A percentile compares a stretch with the other conserved stretches of the same genome.
These are phyloP conservation scores for Megaleporinus macrocephalus DNA, from an alignment of 2,113 vertebrate genomes.

Conservation along the genomic window DNA sequence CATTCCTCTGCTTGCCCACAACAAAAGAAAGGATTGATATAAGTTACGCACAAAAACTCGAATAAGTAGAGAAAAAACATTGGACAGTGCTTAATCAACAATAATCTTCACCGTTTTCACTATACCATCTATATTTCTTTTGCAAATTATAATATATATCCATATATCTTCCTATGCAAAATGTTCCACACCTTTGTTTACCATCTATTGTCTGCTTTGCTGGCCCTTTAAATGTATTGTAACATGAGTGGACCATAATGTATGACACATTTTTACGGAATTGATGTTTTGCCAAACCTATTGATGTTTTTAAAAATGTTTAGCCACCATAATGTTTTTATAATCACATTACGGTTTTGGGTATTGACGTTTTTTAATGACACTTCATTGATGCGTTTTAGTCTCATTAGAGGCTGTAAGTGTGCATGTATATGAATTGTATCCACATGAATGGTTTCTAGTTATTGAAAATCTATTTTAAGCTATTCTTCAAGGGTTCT, in stretches of 20 bases:
- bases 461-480: conserved; percentile 32
- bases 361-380: conserved; percentile 49
- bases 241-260: conserved; percentile 15
- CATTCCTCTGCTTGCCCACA: conserved; percentile 18
- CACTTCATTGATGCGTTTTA: conserved; percentile 34
- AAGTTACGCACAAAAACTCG: neutral
- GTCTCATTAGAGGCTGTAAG: conserved; percentile 19
- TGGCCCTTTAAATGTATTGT: conserved; percentile 38
- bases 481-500: too few relatives aligned
- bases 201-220: neutral
- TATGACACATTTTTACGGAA: conserved; percentile 26
- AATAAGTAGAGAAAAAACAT: neutral
- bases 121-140: neutral
- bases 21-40: conserved; percentile 15
- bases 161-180: neutral
- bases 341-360: conserved; percentile 42
- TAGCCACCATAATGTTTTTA: conserved; percentile 49
- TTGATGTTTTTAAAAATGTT: conserved; percentile 42
- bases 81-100: too few relatives aligned
- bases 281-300: conserved; percentile 44
- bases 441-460: conserved; percentile 39
- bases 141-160: too few relatives aligned
- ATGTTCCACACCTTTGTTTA: neutral
- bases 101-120: too few relatives aligned
- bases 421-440: conserved; percentile 30